These are phyloP conservation scores for Gobius niger DNA, from an alignment of 2,113 vertebrate genomes.

Conservation along the genomic window DNA sequence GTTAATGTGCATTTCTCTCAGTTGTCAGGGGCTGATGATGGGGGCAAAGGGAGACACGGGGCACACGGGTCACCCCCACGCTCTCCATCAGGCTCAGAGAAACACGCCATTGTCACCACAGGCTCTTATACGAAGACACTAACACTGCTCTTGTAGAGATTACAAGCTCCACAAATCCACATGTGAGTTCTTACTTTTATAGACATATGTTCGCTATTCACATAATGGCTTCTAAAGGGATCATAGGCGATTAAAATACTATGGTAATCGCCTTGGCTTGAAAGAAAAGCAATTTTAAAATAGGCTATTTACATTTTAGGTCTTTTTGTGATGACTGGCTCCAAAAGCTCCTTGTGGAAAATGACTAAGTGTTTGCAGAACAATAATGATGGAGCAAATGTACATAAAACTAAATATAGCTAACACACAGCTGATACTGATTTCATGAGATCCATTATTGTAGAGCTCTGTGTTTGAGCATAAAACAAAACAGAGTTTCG, in stretches of 20 bases:
- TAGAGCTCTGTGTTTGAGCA: background rate
- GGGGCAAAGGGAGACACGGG: constrained; percentile 47
- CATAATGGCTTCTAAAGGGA: constrained; percentile 7
- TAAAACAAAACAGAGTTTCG: background rate
- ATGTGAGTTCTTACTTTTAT: constrained; percentile 9
- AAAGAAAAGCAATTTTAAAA: constrained; percentile 3
- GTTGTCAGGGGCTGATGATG: constrained; percentile 55
- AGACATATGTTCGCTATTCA: background rate
- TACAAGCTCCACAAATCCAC: constrained; percentile 10
- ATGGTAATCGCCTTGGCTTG: background rate
- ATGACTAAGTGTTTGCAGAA: constrained; percentile 5
- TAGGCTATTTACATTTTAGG: background rate
- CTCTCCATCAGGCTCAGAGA: constrained; percentile 41
- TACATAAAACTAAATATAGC: background rate
- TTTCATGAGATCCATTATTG: background rate
- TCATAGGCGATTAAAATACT: constrained; percentile 2
- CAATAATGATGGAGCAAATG: background rate
- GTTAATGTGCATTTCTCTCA: constrained; percentile 68
- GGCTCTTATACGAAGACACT: background rate
- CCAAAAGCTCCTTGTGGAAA: background rate
- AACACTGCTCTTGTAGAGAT: constrained; percentile 9
- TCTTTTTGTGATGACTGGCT: background rate
- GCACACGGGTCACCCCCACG: constrained; percentile 36
- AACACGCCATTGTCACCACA: constrained; percentile 22
- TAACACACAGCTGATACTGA: background rate